Conservation (phyloP, 2,113 vertebrate species). For the Phrynosoma platyrhinos region DNA sequence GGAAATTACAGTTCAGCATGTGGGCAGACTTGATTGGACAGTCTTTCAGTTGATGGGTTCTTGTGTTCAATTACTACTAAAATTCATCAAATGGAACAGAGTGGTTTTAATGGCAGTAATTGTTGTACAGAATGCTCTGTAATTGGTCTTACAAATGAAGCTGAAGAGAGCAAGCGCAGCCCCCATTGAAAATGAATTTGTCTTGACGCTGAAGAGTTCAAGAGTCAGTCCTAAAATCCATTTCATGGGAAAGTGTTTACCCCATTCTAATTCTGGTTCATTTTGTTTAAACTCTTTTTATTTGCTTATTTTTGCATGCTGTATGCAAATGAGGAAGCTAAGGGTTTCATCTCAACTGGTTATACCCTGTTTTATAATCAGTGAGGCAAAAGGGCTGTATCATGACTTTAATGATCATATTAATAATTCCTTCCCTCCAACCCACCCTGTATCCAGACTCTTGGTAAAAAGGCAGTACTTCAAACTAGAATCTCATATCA, state of each 20-base stretch:
- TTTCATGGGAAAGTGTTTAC: slow-evolving; percentile 65
- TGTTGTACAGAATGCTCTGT: slow-evolving; percentile 82
- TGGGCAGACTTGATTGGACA: slow-evolving; percentile 80
- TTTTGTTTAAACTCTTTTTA: slow-evolving; percentile 70
- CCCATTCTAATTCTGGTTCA: slow-evolving; percentile 65
- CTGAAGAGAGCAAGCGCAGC: slow-evolving; percentile 77
- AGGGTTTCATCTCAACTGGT: slow-evolving; percentile 45
- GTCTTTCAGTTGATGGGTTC: slow-evolving; percentile 77
- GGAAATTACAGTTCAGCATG: slow-evolving; percentile 77
- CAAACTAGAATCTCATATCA: neutral
- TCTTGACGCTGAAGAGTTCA: slow-evolving; percentile 68
- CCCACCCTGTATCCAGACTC: neutral
- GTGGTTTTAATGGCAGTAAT: slow-evolving; percentile 80
- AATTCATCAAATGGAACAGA: slow-evolving; percentile 84
- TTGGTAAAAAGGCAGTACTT: neutral
- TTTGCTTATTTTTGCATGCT: slow-evolving; percentile 71
- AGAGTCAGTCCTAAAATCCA: slow-evolving; percentile 65
- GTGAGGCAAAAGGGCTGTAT: neutral
- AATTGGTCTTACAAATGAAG: slow-evolving; percentile 85
- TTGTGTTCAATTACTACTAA: slow-evolving; percentile 85
- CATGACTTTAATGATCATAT: neutral
- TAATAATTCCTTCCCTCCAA: neutral
- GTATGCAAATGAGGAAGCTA: slow-evolving; percentile 67
- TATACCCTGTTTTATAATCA: neutral
- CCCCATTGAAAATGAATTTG: slow-evolving; percentile 74